Evolutionary conservation across 2,888 invertebrate genomes (phyloP), one percentile per base, ranked within the genome.

Genomic region (Antheraea assamensis): DNA sequence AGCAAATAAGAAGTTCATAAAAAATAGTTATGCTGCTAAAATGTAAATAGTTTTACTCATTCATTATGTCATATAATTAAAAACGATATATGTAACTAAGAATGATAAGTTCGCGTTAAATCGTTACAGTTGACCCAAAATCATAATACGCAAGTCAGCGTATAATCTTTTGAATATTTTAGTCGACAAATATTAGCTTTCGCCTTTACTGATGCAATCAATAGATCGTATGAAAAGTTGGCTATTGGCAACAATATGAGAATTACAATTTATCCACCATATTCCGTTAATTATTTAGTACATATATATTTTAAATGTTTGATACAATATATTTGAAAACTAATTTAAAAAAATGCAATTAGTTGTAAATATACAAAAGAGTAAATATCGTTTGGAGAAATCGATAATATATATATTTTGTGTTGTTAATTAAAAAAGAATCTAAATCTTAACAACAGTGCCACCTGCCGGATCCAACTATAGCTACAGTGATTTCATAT

Each of bases 101-200:
- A 24, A 24, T 58, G 10, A n/a, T 24, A 58, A 58, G 4, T 58
- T 21, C 58, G 21, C 58, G 58, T 58, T 58, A 24, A 58, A 24
- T 24, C 58, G 24, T 58, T 24, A 24, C 58, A 58, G 24, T 24
- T 58, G 58, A 58, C 58, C 58, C n/a, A 13, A 21, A 52, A 49
- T 49, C 15, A 49, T 49, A 49, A 49, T 17, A 52, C 52, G 52
- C 52, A 52, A 52, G 7, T 52, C 52, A 21, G 7, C 52, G 21
- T 52, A 52, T 52, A 21, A 58, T 58, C 58, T 24, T 55, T 55
- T 58, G n/a, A 58, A 58, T 58, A 58, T 24, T 58, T 58, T 58
- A 8, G 24, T 58, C 58, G 2, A 58, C 58, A 58, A 24, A 58
- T 24, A 13, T 58, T 21, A 21, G 13, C 58, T 24, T n/a, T 58